These are phyloP conservation scores for Hestina assimilis DNA, from an alignment of 1,140 invertebrate species.

Conservation along the genomic window DNA sequence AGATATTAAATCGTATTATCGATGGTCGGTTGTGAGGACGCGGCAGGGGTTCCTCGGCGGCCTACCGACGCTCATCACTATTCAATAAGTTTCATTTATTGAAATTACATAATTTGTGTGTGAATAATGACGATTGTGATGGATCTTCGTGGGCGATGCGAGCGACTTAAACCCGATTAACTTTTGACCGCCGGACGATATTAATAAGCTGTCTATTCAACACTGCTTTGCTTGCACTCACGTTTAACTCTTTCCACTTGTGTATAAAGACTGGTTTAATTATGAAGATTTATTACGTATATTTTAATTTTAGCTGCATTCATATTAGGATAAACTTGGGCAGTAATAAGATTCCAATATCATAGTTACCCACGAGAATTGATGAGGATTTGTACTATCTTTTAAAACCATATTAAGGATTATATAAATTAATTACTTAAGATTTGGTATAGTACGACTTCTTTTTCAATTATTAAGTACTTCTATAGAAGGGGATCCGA, in stretches of 20 bases:
- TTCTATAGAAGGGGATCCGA: too few species aligned
- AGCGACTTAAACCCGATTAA: slow-evolving; percentile 76
- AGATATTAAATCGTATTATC: slow-evolving; percentile 32
- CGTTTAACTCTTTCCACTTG: slow-evolving; percentile 19
- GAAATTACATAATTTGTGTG: slow-evolving; percentile 78
- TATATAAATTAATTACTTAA: too few species aligned
- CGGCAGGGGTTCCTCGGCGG: slow-evolving; percentile 57
- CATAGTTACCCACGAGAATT: too few species aligned
- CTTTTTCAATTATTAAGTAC: too few species aligned
- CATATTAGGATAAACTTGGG: too few species aligned
- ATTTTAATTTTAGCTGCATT: not conserved
- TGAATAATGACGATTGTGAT: slow-evolving; percentile 78
- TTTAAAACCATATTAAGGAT: too few species aligned
- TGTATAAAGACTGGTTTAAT: not conserved
- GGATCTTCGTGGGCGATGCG: slow-evolving; percentile 76
- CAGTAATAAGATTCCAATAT: too few species aligned
- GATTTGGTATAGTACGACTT: too few species aligned
- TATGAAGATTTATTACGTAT: not conserved
- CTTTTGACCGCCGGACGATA: slow-evolving; percentile 71
- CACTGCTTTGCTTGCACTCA: slow-evolving; percentile 41
- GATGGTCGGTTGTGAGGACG: slow-evolving; percentile 37
- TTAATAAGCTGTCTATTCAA: slow-evolving; percentile 70
- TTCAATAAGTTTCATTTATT: slow-evolving; percentile 78
- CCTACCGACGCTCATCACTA: slow-evolving; percentile 77
- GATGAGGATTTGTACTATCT: too few species aligned